Base-by-base conservation (phyloP, 2,113 vertebrate genomes). In the Polypterus bichir region DNA sequence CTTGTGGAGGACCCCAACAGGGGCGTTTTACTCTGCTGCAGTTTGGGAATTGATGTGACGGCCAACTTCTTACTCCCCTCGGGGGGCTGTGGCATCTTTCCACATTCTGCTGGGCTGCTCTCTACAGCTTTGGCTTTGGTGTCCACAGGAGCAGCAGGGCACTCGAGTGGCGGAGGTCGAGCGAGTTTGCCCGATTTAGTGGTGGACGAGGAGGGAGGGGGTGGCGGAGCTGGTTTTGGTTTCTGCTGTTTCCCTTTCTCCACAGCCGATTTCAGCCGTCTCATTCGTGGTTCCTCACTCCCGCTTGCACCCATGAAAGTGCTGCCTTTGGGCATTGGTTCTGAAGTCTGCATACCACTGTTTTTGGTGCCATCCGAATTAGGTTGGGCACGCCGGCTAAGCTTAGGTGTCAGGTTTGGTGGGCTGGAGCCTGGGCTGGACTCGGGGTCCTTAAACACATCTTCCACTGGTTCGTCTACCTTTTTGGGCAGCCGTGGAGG, bases 161-260 rank as follows among this genome's bases (percentile, higher is more conserved):
- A 62, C 48, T 99, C 95, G 3, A 89, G 90, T 69, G 82, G 81
- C 0, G 86, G 83, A 61, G 83, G 88, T 64, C 86, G 88, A 6
- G 83, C 74, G 48, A 73, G 68, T 75, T 92, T 96, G 57, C 82
- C 78, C 0, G 83, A 70, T 72, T 92, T 95, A 62, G 77, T 54
- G 4, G 80, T 68, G 1, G 79, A 68, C 0, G 82, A 65, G 0
- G 73, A 69, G 5, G 84, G 70, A 0, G 91, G 88, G 1, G 89
- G 92, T 0, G 93, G 94, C 0, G 93, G 92, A 8, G 88, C 89
- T 0, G 91, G 94, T 58, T 97, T 99, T 64, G 91, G 81, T 75
- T 93, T 99, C 2, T 88, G 79, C 44, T 90, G 62, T 63, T 91
- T 95, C 47, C 79, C 86, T 71, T 88, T 88, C 60, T 97, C 93